Evolutionary conservation across 2,888 invertebrate species (phyloP).

Genomic region (Lomographa bimaculata): DNA sequence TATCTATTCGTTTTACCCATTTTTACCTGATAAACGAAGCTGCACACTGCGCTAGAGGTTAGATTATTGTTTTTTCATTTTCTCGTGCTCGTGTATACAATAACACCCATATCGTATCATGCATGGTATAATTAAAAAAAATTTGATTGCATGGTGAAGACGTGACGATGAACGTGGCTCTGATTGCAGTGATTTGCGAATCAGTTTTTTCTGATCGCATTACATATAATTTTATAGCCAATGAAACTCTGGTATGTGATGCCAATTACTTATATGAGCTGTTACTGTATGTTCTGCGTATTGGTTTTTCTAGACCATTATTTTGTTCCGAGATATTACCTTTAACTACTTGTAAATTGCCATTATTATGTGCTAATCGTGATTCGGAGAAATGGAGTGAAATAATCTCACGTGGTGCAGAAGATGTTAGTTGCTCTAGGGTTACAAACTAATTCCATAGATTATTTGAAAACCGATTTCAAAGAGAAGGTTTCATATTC

Average conservation of each 20-base stretch:
- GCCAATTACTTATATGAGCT: conserved; percentile 14
- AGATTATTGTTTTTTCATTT: conserved; percentile 1
- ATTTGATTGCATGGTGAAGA: conserved; percentile 20
- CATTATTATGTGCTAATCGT: conserved; percentile 1
- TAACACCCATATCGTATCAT: conserved; percentile 11
- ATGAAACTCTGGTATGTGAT: conserved; percentile 18
- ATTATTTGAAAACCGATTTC: too few species aligned
- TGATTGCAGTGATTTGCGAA: conserved; percentile 34
- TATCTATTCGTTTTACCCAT: too few species aligned
- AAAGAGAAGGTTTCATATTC: too few species aligned
- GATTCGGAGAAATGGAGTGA: background rate
- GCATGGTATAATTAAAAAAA: conserved; percentile 21
- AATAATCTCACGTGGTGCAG: too few species aligned
- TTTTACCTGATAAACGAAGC: too few species aligned
- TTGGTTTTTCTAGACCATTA: conserved; percentile 13
- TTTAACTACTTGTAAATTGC: background rate
- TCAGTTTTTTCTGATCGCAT: conserved; percentile 32
- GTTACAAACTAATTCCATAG: too few species aligned
- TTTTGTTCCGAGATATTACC: background rate
- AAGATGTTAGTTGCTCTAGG: too few species aligned
- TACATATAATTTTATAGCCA: conserved; percentile 23
- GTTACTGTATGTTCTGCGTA: conserved; percentile 13
- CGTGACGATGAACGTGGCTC: conserved; percentile 18
- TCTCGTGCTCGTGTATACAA: background rate
- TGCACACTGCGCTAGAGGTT: too few species aligned